phyloP scores from a whole-genome alignment of 2,113 vertebrate genomes.

The Daubentonia madagascariensis region DNA sequence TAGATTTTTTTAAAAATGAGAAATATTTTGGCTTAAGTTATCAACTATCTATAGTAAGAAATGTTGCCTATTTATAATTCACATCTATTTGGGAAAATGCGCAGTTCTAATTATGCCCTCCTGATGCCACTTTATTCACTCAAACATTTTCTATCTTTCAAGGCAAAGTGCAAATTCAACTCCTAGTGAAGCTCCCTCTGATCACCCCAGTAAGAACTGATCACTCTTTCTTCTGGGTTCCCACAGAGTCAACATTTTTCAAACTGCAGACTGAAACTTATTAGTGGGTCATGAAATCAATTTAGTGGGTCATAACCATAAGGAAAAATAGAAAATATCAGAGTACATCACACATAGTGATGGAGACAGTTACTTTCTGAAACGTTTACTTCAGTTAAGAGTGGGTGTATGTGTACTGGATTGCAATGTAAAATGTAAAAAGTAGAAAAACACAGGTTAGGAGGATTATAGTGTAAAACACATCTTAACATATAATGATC shows the following conservation, averaged over 20 bases:
- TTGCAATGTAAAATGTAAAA: not conserved
- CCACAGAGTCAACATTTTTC: not conserved
- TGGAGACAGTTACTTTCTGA: not conserved
- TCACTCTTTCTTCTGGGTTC: not conserved
- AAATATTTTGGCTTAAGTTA: conserved; percentile 15
- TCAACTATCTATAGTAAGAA: not conserved
- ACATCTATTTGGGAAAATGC: not conserved
- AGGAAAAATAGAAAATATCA: not conserved
- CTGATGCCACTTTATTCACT: not conserved
- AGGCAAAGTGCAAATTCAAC: not conserved
- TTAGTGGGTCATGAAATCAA: not conserved
- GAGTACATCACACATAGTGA: not conserved
- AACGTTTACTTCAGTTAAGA: not conserved
- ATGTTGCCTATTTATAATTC: not conserved
- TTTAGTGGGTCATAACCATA: not conserved
- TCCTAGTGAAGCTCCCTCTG: not conserved
- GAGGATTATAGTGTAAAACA: not conserved
- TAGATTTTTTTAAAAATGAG: not conserved
- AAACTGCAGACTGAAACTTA: not conserved
- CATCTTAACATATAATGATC: not conserved
- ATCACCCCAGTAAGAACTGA: not conserved
- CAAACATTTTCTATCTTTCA: not conserved
- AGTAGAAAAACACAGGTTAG: not conserved
- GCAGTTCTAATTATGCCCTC: not conserved
- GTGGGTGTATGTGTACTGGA: not conserved